Base-by-base conservation (phyloP, 2,888 invertebrate species). In the Melieria crassipennis region DNA sequence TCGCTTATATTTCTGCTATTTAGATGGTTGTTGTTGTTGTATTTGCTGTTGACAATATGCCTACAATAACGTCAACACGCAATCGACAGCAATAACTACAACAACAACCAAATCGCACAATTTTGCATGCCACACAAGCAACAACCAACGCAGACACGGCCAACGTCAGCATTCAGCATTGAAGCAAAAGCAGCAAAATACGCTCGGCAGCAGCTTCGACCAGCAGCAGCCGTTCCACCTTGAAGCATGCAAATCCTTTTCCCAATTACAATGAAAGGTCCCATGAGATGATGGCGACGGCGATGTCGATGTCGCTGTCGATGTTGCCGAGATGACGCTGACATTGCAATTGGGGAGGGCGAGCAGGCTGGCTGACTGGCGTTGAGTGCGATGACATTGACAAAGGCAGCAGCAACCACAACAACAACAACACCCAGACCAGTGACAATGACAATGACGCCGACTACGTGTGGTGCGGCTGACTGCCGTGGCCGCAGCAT, bases 241-340 rank as follows among this genome's bases (percentile, higher is more conserved):
- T 61, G 42, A 45, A 43, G 42, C 13, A 43, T 61, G 61, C 45
- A 61, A 61, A 61, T 61, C 61, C 61, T 45, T 61, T 61, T 43
- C 61, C 61, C 61, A 61, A 61, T 61, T 52, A 52, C 52, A 16
- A 57, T 57, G 16, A 57, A 57, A 57, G 57, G n/a, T 30, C 57
- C 42, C 50, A 69, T 13, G 64, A 10, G 57, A 57, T 66, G 58
- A 66, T 43, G 58, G 13, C 46, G 10, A 30, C 7, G 48, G 48
- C 50, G 58, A 42, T 48, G 7, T n/a, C 7, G 48, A 57, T 11
- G 7, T 7, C 16, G 43, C 13, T 9, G 66, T 47, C 58, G 47
- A 66, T 66, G 57, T 48, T 16, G 50, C 46, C 58, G 58, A 66
- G 48, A 66, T 48, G 58, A 58, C 57, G 50, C 9, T 66, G 58